Conservation (phyloP, 2,113 vertebrate species). For the Nymphicus hollandicus region DNA sequence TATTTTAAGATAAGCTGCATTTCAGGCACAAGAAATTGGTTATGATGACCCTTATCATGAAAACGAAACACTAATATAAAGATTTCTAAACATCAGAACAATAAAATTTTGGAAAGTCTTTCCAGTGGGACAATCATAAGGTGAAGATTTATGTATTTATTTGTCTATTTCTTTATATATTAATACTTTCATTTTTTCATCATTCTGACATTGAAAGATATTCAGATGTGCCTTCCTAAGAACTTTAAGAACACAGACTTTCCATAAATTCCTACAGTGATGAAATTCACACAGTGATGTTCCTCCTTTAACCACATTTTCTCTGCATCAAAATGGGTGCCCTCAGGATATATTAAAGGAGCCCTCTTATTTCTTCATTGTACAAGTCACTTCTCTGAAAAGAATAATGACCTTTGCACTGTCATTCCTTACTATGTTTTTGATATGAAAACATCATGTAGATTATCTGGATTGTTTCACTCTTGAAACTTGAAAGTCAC, state of each 20-base stretch:
- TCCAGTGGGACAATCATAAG: background rate
- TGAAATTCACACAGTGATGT: background rate
- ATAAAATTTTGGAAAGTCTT: background rate
- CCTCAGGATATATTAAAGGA: background rate
- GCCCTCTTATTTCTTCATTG: background rate
- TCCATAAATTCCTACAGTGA: background rate
- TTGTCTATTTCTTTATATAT: background rate
- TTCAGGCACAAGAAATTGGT: background rate
- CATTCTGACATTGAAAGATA: background rate
- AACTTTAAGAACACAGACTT: background rate
- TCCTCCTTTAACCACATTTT: background rate
- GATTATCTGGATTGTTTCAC: background rate
- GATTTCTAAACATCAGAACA: background rate
- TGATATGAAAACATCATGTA: background rate
- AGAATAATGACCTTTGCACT: background rate
- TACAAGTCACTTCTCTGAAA: background rate
- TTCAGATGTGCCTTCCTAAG: background rate
- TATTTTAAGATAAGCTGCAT: background rate
- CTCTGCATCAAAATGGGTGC: background rate
- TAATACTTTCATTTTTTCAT: background rate
- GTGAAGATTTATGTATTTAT: background rate
- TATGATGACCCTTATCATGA: background rate
- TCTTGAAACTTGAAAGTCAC: background rate
- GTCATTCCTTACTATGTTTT: background rate
- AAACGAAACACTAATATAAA: background rate